Base-by-base conservation (phyloP, 2,888 invertebrate species). In the Drosophila lacicola region DNA sequence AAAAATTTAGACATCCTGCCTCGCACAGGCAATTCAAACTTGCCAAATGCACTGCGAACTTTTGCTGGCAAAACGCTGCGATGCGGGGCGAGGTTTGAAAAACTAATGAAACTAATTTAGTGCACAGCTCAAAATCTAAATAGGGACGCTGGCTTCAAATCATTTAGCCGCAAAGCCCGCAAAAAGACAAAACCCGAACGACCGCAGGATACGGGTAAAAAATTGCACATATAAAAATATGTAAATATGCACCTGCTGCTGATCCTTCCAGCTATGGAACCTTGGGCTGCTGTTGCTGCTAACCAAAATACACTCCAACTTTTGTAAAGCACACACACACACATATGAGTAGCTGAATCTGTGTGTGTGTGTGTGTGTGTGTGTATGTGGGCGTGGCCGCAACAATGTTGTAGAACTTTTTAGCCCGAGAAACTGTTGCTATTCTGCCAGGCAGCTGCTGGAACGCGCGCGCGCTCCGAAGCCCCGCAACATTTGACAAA, bases 401-500 rank as follows among this genome's bases (percentile, higher is more conserved):
- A 74, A 66, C 70, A 77, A 79, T 80, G 80, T 75, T 78, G 79
- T 74, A 67, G 61, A 85, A 81, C 73, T 86, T 88, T 82, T 74
- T 57, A 74, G 74, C 39, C 57, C 47, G 46, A 62, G 78, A 82
- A 78, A 88, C 81, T 88, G 88, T 86, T 86, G 88, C 89, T 83
- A 66, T 71, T 80, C 82, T 82, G 78, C 61, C 71, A 61, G 82
- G 29, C 65, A 64, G 63, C 70, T 65, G 74, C 55, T 55, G 37
- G 55, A 51, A 58, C 37, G 36, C 53, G 69, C 64, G 55, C 61
- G 58, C 47, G 45, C 57, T 69, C 61, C 65, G 76, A 82, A 85
- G 74, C 84, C 80, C 65, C 69, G 78, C 76, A 82, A 83, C 88
- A 82, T 89, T 89, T 88, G 89, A 89, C 89, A 88, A 88, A 89